A percentile compares a stretch with the other conserved stretches of the same genome.
Conservation (phyloP, 2,113 vertebrate species). For the Stictonetta naevosa region DNA sequence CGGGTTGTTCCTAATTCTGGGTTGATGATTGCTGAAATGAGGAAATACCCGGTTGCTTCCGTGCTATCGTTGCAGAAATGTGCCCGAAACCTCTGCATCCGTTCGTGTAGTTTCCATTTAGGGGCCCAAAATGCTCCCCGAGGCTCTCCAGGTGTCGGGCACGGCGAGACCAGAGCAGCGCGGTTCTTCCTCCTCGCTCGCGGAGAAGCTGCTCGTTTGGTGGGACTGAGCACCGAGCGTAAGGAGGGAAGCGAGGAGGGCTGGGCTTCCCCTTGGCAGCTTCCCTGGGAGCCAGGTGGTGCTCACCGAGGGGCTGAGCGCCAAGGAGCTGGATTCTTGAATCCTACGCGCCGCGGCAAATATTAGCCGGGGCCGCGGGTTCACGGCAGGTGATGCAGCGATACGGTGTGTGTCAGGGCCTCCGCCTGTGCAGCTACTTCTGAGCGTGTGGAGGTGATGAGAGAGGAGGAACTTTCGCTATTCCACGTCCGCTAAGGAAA, state of each 20-base stretch:
- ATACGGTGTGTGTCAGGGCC: not conserved
- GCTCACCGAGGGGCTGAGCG: not conserved
- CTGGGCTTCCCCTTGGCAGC: not conserved
- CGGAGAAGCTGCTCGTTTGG: accelerated
- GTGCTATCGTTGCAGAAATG: accelerated
- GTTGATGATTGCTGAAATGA: not conserved
- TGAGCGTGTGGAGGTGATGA: accelerated
- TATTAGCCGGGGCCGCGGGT: too few species aligned
- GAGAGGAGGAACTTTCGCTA: not conserved
- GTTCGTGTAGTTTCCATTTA: not conserved
- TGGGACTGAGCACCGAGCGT: not conserved
- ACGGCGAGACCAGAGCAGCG: not conserved
- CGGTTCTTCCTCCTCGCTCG: not conserved
- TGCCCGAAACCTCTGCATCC: not conserved
- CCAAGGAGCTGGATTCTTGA: not conserved
- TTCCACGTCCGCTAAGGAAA: not conserved
- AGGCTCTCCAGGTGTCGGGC: not conserved
- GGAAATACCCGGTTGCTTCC: accelerated
- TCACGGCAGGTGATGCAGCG: accelerated
- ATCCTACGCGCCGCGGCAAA: accelerated
- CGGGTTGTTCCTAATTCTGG: not conserved
- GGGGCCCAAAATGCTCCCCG: accelerated
- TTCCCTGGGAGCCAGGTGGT: not conserved
- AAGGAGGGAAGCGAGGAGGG: not conserved
- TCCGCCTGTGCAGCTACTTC: not conserved